Evolutionary conservation across 2,113 vertebrate species (phyloP).

Genomic region (Rhinichthys klamathensis): DNA sequence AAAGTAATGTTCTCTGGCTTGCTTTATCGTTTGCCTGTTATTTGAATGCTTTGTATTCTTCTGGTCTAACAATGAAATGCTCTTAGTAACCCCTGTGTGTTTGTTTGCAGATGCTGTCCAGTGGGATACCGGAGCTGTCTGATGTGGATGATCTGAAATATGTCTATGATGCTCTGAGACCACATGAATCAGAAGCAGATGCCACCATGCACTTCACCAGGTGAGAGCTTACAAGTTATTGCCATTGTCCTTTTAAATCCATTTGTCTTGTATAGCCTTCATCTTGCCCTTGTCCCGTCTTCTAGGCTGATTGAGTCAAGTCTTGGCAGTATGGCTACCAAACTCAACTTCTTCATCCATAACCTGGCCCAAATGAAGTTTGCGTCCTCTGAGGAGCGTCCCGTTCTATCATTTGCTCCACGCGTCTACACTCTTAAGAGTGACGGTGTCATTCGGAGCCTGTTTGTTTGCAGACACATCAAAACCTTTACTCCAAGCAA

Average conservation of each 20-base stretch:
- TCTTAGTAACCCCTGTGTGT: neutral
- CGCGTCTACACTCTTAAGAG: conserved; percentile 81
- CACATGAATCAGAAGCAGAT: conserved; percentile 91
- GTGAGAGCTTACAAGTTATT: conserved; percentile 64
- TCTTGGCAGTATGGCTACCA: conserved; percentile 96
- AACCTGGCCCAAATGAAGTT: conserved; percentile 99
- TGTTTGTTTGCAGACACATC: conserved; percentile 87
- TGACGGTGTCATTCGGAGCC: conserved; percentile 81
- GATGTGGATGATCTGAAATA: conserved; percentile 95
- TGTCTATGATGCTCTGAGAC: conserved; percentile 91
- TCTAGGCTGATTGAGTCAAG: conserved; percentile 94
- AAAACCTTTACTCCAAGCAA: conserved; percentile 85
- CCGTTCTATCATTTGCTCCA: conserved; percentile 87
- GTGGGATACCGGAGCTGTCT: conserved; percentile 94
- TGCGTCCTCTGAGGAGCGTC: conserved; percentile 82
- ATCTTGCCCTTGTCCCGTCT: neutral
- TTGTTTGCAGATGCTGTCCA: conserved; percentile 89
- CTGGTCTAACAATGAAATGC: neutral
- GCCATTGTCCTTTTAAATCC: neutral
- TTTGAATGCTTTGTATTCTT: neutral
- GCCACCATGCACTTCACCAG: conserved; percentile 98
- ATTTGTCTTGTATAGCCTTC: neutral
- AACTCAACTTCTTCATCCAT: conserved; percentile 99
- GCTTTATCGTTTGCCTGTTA: neutral
- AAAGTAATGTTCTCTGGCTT: neutral